Evolutionary conservation across 1,140 invertebrate species (phyloP), one percentile per base, ranked within the genome.

Genomic region (Zaprionus nigranus): DNA sequence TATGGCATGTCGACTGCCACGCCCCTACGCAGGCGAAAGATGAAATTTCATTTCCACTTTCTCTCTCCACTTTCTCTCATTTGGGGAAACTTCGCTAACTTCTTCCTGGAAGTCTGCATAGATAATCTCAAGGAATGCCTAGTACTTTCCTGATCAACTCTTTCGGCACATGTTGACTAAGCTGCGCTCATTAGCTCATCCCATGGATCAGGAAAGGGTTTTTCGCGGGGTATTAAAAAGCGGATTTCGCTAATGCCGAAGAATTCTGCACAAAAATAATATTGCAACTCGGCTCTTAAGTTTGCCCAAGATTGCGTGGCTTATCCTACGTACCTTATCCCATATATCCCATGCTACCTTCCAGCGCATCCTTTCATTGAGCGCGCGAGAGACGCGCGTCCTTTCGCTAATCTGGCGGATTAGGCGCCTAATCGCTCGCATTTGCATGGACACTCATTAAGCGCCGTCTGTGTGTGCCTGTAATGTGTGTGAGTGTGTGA

Each of bases 91-190:
- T 57, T 43, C n/a, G n/a, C 26, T 17, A 34, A 54, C 2, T 22
- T 43, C 43, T 70, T 61, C 65, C 46, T 36, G 59, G 59, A 62
- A 62, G 26, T 17, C 38, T 65, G 15, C 75, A 69, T 56, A 51
- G n/a, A 22, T 70, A 69, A 67, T 78, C 75, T 69, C 22, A 2
- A 34, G 20, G 12, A 49, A 3, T 58, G 13, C 34, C 36, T 46
- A 9, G 66, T 58, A 72, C 49, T 75, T 70, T 71, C 57, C 78
- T 63, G 20, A n/a, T 28, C 65, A 78, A 80, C 76, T 78, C 78
- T 80, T 76, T 78, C 15, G 22, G 30, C 56, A 61, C 51, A 66
- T 65, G 64, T 40, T 34, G 28, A 15, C 24, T 68, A 74, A 77
- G 68, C 64, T 63, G 15, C 40, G 59, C 30, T 79, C 74, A 79